Percentiles rank a stretch among this genome's conserved stretches.
These are phyloP conservation scores for Caradrina kadenii DNA, from an alignment of 2,888 invertebrate species.

Conservation along the genomic window DNA sequence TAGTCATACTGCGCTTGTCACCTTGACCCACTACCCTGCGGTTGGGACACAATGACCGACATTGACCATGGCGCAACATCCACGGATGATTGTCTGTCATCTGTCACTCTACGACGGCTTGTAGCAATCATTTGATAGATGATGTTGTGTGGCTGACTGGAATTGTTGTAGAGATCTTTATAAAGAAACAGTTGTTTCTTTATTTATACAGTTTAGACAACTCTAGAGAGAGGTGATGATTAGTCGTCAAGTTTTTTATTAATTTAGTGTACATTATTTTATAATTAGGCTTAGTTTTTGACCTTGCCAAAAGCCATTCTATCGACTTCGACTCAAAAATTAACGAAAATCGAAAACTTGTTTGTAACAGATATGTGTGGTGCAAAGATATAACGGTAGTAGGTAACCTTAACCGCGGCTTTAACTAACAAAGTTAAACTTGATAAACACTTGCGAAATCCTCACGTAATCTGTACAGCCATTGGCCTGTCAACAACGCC, in stretches of 20 bases:
- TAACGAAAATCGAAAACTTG: constrained; percentile 1
- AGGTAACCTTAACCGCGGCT: constrained; percentile 7
- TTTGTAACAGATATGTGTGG: constrained; percentile 2
- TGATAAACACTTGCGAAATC: background rate
- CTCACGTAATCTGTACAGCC: background rate
- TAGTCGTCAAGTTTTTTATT: background rate
- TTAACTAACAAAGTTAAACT: background rate
- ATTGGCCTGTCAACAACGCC: constrained; percentile 6
- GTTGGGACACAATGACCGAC: constrained; percentile 41
- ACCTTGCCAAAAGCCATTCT: background rate
- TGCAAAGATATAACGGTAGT: background rate
- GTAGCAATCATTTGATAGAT: constrained; percentile 31
- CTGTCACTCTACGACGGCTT: constrained; percentile 23
- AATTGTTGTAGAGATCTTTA: constrained; percentile 8
- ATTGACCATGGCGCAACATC: constrained; percentile 46
- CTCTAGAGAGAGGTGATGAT: too few species aligned
- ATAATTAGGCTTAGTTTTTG: background rate
- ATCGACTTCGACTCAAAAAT: background rate
- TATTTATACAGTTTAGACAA: too few species aligned
- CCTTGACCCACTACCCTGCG: constrained; percentile 43
- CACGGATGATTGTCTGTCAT: constrained; percentile 27
- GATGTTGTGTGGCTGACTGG: constrained; percentile 20
- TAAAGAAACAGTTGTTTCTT: too few species aligned
- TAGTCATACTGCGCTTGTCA: background rate
- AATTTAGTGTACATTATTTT: background rate